phyloP scores from a whole-genome alignment of 2,888 invertebrate species.

The Plusia festucae region DNA sequence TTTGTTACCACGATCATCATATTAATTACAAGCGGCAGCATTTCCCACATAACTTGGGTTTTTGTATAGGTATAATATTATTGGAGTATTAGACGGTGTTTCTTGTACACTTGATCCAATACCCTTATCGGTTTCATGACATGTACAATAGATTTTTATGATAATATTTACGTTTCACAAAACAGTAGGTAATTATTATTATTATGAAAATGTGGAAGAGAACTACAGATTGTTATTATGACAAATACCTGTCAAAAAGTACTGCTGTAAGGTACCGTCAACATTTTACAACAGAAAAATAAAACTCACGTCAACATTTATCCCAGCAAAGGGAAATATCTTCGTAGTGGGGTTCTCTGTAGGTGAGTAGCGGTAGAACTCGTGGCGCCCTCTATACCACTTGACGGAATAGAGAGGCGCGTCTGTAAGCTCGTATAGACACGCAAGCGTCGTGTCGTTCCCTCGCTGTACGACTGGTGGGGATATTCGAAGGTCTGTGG shows the following conservation, averaged over 20 bases:
- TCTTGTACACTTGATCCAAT: constrained; percentile 2
- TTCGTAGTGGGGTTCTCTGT: constrained; percentile 91
- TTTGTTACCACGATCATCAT: not conserved
- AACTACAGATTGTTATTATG: no score
- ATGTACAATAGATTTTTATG: not conserved
- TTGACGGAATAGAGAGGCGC: constrained; percentile 92
- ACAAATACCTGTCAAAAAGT: no score
- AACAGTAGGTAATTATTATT: no score
- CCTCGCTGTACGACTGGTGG: constrained; percentile 90
- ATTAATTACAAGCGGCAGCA: not conserved
- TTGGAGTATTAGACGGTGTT: not conserved
- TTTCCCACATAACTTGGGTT: not conserved
- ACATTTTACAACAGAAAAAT: not conserved
- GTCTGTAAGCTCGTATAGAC: constrained; percentile 91
- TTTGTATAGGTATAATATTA: not conserved
- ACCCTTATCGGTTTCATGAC: constrained; percentile 3
- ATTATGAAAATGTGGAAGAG: no score
- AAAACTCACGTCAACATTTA: constrained; percentile 91
- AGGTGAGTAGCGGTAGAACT: constrained; percentile 91
- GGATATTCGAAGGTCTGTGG: constrained; percentile 88
- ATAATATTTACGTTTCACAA: not conserved
- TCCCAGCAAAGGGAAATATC: constrained; percentile 91
- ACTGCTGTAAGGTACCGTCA: not conserved
- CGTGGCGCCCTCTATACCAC: constrained; percentile 92
- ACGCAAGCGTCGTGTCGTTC: constrained; percentile 89